phyloP scores from a whole-genome alignment of 2,113 vertebrate genomes.

The Rhinichthys klamathensis region DNA sequence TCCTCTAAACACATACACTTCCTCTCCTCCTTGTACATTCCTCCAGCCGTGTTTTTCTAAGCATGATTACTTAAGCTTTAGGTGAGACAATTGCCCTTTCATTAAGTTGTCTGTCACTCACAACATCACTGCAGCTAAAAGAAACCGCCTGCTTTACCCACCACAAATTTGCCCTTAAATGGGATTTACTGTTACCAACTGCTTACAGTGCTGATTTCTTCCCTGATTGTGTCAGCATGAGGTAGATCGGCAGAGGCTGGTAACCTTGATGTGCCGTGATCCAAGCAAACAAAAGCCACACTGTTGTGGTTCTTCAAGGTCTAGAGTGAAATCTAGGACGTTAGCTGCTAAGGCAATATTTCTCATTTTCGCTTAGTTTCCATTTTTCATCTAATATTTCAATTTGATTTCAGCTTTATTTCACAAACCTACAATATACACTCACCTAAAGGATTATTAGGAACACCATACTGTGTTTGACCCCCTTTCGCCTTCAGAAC shows the following conservation, averaged over 20 bases:
- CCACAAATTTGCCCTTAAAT: not conserved
- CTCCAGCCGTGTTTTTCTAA: slow-evolving; percentile 9
- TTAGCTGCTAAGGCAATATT: not conserved
- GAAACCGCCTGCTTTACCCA: not conserved
- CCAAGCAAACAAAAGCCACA: slow-evolving; percentile 15
- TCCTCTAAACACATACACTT: slow-evolving; percentile 31
- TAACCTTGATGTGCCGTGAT: slow-evolving; percentile 27
- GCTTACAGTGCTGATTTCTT: not conserved
- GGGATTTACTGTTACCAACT: not conserved
- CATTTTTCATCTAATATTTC: not conserved
- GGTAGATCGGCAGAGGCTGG: not conserved
- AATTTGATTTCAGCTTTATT: not conserved
- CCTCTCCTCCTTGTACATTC: slow-evolving; percentile 3
- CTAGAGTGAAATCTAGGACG: not conserved
- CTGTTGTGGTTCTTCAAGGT: not conserved
- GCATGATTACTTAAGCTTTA: slow-evolving; percentile 21
- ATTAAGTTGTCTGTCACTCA: slow-evolving; percentile 27
- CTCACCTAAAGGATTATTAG: no score
- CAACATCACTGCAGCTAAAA: not conserved
- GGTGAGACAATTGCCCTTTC: slow-evolving; percentile 22
- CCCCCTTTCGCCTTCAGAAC: no score
- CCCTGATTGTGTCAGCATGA: slow-evolving; percentile 18
- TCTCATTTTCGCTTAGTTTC: not conserved
- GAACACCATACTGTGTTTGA: no score
- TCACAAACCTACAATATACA: not conserved